Conservation (phyloP, 2,888 invertebrate species). For the Euplagia quadripunctaria region DNA sequence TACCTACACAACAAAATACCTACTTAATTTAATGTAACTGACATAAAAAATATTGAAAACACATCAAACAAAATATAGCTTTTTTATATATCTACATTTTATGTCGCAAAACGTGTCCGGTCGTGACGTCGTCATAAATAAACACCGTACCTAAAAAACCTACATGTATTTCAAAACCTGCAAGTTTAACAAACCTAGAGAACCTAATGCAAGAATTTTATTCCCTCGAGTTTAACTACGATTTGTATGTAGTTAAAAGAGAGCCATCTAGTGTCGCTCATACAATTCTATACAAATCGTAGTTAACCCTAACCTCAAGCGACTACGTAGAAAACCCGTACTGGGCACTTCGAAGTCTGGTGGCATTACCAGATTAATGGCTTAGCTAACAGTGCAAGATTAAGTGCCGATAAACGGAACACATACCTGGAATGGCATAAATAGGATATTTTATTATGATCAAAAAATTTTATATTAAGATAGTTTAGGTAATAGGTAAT, state of each 20-base stretch:
- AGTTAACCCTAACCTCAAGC: neutral
- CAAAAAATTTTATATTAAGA: too few species aligned
- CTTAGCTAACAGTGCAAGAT: neutral
- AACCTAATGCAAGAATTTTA: neutral
- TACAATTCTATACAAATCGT: neutral
- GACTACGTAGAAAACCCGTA: neutral
- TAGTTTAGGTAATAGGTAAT: too few species aligned
- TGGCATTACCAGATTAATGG: neutral
- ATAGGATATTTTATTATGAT: too few species aligned
- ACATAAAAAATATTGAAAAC: too few species aligned
- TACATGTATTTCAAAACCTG: neutral
- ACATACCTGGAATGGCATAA: neutral
- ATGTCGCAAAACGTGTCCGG: neutral
- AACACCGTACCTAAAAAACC: neutral
- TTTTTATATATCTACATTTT: neutral
- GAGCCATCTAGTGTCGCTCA: neutral
- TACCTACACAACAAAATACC: neutral
- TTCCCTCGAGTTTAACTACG: neutral
- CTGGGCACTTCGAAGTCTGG: neutral
- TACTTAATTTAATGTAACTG: neutral
- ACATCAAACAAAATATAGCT: too few species aligned
- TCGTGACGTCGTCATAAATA: neutral
- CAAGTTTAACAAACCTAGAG: neutral
- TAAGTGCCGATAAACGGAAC: neutral
- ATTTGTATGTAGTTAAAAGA: neutral